Evolutionary conservation across 2,797 vertebrate genomes (phyloP), one percentile per base, ranked within the genome.

Genomic region (Danio albolineatus): DNA sequence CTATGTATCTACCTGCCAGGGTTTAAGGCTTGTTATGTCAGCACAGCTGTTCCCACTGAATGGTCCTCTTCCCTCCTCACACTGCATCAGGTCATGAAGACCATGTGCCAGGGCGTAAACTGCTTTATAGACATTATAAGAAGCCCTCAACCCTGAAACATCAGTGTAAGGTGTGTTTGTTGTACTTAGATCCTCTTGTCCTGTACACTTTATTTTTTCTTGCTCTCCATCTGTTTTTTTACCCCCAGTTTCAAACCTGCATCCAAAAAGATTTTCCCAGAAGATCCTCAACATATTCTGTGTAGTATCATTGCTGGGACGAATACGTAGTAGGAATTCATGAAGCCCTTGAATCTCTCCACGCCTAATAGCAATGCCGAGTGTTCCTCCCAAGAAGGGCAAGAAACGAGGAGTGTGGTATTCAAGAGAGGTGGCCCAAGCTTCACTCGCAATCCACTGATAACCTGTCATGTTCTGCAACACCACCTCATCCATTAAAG

Each of bases 91-190:
- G 36, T 89, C 82, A 73, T 91, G 48, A 0, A 93, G 80, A 1
- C 91, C 90, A 65, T 92, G 70, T 0, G 91, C 91, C 38, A 93
- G 84, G 21, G 91, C 87, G 82, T 92, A 92, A 74, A 93, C 92
- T 41, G 91, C 92, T 76, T 93, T 85, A 76, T 86, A 86, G 10
- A 86, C 85, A 78, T 86, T 86, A 70, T 86, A 86, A 3, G 85
- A 86, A n/a, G 83, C 79, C 36, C 87, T 83, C 4, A 86, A 46
- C 36, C 84, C 82, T 60, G 85, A 91, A 21, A 90, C 38, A 73
- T 93, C 90, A 17, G 83, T 85, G 21, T 89, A 89, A 7, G 83
- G 82, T 12, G 71, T 87, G 10, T 89, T 48, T 61, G 60, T 79
- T 44, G 8, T 76, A 86, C 51, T 77, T 16, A 87, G 41, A 49